A percentile compares a stretch with the other conserved stretches of the same genome.
These are phyloP conservation scores for Scrobipalpa costella DNA, from an alignment of 2,888 invertebrate genomes.

Conservation along the genomic window DNA sequence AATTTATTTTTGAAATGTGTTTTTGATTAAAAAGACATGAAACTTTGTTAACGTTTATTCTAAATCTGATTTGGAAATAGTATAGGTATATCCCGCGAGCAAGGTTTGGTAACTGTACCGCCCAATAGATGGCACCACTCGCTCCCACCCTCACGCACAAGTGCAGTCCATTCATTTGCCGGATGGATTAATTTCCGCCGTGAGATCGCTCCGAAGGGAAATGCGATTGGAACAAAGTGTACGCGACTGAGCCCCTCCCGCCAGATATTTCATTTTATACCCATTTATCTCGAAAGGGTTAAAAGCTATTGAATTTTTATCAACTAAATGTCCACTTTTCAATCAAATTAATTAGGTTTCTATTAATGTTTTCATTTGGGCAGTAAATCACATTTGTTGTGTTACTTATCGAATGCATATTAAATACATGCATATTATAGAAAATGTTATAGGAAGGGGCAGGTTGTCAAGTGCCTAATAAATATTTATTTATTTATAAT, in stretches of 20 bases:
- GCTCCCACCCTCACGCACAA: conserved; percentile 62
- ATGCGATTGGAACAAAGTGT: conserved; percentile 76
- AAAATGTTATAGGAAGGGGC: too few species aligned
- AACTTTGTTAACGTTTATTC: too few species aligned
- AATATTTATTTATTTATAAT: too few species aligned
- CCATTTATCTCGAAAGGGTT: conserved; percentile 61
- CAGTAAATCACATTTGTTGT: neutral
- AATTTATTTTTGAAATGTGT: too few species aligned
- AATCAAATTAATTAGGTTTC: conserved; percentile 8
- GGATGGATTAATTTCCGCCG: conserved; percentile 79
- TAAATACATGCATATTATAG: too few species aligned
- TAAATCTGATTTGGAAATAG: too few species aligned
- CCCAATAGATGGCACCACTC: neutral
- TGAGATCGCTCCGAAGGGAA: conserved; percentile 77
- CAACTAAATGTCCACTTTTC: conserved; percentile 5
- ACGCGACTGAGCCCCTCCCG: conserved; percentile 49
- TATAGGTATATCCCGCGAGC: too few species aligned
- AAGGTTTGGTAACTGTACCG: neutral
- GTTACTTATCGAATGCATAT: neutral
- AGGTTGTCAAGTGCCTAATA: too few species aligned
- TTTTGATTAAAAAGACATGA: too few species aligned
- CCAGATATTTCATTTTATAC: conserved; percentile 64
- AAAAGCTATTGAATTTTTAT: conserved; percentile 38
- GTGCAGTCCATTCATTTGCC: conserved; percentile 78
- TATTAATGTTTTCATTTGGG: neutral